Evolutionary conservation across 1,140 invertebrate genomes (phyloP), one percentile per base, ranked within the genome.

Genomic region (Conus ventricosus): DNA sequence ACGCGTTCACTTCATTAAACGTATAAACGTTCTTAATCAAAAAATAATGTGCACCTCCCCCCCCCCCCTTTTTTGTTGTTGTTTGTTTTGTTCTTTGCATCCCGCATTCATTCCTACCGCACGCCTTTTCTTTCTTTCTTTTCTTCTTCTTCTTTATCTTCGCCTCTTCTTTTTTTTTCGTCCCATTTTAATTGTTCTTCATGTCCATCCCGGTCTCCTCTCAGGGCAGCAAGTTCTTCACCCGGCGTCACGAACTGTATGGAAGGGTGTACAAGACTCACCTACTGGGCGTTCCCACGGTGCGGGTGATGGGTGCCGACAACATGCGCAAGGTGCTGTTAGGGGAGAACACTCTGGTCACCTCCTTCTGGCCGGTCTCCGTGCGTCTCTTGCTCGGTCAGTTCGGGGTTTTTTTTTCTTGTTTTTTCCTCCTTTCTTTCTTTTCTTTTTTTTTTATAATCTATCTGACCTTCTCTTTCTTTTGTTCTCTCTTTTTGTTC

Each of bases 241-340:
- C 89, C n/a, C 76, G 55, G 15, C 88, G 91, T 63, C 78, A 90
- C 11, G 71, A 85, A 55, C 88, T 89, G 51, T 93, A 93, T 86
- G 94, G 94, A 1, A 60, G 91, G 23, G 89, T 94, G 20, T 94
- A 91, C 91, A 93, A 92, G 87, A 94, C 93, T 10, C 94, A 94
- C 84, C 53, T 94, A 5, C 86, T 94, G 25, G 93, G 93, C 39
- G 84, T 88, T 6, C 93, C 93, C n/a, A 93, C 92, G 11, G 91
- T 94, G 15, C 88, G 94, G 7, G 92, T 94, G 7, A 88, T 90
- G 15, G 93, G 93, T 4, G 90, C 91, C 60, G 76, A 91, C 27
- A 91, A 93, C 88, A 87, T 94, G 1, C 88, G 91, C 53, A 92
- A 90, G 86, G 92, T 94, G 63, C 76, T 94, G 27, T 81, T 89